Conservation (phyloP, 2,797 vertebrate species). For the Girardinus metallicus region DNA sequence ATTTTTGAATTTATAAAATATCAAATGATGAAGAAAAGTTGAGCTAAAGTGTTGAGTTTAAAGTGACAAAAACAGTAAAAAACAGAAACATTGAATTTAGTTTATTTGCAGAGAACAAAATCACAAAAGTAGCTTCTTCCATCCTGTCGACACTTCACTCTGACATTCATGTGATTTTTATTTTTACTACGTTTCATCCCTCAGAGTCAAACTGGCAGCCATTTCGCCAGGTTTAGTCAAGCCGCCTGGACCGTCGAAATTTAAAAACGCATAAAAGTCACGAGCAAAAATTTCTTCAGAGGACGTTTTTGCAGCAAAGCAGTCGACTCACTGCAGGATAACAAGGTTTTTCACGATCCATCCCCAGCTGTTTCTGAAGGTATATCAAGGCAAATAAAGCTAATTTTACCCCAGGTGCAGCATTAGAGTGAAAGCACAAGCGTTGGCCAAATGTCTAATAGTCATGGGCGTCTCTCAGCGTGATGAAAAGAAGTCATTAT, state of each 20-base stretch:
- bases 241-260: slow-evolving; percentile 45
- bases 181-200: slow-evolving; percentile 21
- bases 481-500: background rate
- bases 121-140: background rate
- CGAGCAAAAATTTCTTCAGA: slow-evolving; percentile 58
- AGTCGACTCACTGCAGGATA: slow-evolving; percentile 1
- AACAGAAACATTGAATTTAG: background rate
- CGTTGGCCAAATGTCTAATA: background rate
- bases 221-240: slow-evolving; percentile 53
- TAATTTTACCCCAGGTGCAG: background rate
- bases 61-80: background rate
- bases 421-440: background rate
- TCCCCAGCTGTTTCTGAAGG: slow-evolving; percentile 34
- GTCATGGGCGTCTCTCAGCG: background rate
- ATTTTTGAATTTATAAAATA: no score
- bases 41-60: background rate
- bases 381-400: slow-evolving; percentile 9
- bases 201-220: slow-evolving; percentile 47
- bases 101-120: background rate
- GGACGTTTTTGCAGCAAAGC: slow-evolving; percentile 27
- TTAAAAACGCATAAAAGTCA: slow-evolving; percentile 67
- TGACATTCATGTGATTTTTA: slow-evolving; percentile 11
- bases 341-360: slow-evolving; percentile 40
- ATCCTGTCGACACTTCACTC: slow-evolving; percentile 20
- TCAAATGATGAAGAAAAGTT: no score